Evolutionary conservation across 2,797 vertebrate species (phyloP).

Genomic region (Emys orbicularis): DNA sequence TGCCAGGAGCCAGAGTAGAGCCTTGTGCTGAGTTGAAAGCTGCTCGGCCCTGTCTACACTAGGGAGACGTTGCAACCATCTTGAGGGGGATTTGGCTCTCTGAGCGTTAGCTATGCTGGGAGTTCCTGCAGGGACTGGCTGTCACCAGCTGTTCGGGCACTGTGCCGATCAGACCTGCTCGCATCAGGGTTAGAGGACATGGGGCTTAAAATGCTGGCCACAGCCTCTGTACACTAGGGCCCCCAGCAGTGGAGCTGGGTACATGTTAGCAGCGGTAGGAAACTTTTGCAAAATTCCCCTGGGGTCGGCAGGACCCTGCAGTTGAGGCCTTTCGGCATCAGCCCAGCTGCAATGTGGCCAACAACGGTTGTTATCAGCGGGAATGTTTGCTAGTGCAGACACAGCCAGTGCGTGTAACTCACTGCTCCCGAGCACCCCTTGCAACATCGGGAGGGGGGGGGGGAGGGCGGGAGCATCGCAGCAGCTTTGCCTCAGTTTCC

Average conservation of each 20-base stretch:
- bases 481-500: not conserved
- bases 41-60: not conserved
- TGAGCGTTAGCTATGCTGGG: not conserved
- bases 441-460: too few relatives aligned
- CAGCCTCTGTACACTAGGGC: not conserved
- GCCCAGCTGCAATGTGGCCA: not conserved
- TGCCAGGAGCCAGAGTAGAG: not conserved
- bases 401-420: not conserved
- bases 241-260: not conserved
- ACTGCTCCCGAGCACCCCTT: not conserved
- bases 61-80: not conserved
- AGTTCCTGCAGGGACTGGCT: not conserved
- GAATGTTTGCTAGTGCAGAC: not conserved
- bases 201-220: not conserved
- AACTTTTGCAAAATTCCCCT: not conserved
- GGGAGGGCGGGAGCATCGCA: too few relatives aligned
- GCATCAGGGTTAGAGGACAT: not conserved
- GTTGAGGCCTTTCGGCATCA: not conserved
- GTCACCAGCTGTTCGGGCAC: not conserved
- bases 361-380: not conserved
- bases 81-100: not conserved
- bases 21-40: not conserved
- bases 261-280: not conserved
- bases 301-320: not conserved
- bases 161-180: too few relatives aligned